A percentile compares a stretch with the other conserved stretches of the same genome.
phyloP scores from a whole-genome alignment of 2,888 invertebrate genomes.

The Eilema griseolum region DNA sequence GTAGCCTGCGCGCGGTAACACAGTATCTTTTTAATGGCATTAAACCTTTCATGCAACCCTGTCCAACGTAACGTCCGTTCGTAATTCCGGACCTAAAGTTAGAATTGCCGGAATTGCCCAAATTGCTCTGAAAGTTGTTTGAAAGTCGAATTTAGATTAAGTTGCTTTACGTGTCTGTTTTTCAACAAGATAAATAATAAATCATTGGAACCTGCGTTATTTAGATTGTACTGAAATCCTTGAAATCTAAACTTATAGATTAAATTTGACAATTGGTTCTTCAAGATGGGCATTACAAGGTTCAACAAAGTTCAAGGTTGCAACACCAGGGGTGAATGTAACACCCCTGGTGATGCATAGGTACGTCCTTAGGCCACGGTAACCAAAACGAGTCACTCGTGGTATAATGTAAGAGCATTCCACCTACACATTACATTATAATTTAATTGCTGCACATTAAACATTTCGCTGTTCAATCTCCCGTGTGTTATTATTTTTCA shows the following conservation, averaged over 20 bases:
- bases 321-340: no score
- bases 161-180: conserved; percentile 17
- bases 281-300: no score
- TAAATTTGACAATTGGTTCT: no score
- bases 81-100: conserved; percentile 25
- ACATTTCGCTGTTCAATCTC: conserved; percentile 69
- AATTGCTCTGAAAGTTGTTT: conserved; percentile 23
- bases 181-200: neutral
- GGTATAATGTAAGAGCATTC: conserved; percentile 25
- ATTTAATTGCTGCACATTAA: conserved; percentile 53
- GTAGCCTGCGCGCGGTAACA: no score
- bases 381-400: conserved; percentile 27
- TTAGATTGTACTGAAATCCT: no score
- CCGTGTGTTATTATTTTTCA: conserved; percentile 77
- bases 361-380: no score
- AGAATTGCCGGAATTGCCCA: conserved; percentile 27
- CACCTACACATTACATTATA: conserved; percentile 43
- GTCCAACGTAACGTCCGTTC: conserved; percentile 28
- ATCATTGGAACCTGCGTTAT: neutral
- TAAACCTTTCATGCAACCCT: no score
- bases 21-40: no score
- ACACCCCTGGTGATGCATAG: no score
- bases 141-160: conserved; percentile 20
- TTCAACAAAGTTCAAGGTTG: no score
- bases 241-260: no score